phyloP scores from a whole-genome alignment of 1,140 invertebrate species.

The Limonius californicus region DNA sequence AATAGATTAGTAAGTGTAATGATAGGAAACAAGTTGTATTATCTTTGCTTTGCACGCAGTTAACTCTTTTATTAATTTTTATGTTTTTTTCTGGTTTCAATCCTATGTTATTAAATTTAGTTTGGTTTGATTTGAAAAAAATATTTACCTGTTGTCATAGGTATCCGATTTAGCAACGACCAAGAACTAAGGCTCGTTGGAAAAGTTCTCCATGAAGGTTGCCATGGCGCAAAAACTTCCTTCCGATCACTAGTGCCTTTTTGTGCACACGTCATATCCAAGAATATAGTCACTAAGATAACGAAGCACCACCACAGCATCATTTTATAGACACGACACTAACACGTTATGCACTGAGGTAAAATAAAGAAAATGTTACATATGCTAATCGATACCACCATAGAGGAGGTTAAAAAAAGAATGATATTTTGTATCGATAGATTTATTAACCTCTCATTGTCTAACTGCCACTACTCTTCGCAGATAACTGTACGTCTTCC shows the following conservation, averaged over 20 bases:
- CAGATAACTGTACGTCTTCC: conserved; percentile 1
- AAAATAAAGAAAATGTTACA: no score
- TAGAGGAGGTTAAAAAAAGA: background rate
- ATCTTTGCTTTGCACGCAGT: no score
- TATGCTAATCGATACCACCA: background rate
- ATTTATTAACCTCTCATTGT: background rate
- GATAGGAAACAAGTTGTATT: no score
- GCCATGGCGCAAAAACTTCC: no score
- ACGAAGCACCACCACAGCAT: background rate
- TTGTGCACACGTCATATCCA: no score
- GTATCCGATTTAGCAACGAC: conserved; percentile 31
- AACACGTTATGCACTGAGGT: background rate
- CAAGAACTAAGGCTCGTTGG: conserved; percentile 22
- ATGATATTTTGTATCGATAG: background rate
- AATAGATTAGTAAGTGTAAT: no score
- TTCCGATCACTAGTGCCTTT: no score
- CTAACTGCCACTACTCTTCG: background rate
- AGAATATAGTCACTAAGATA: background rate
- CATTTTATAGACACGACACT: background rate
- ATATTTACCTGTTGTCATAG: conserved; percentile 28
- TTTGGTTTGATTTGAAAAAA: background rate
- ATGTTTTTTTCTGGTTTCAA: no score
- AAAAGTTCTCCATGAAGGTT: background rate
- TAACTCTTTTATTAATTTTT: no score
- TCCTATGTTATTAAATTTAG: background rate